Base-by-base conservation (phyloP, 2,113 vertebrate genomes). In the Recurvirostra avosetta region DNA sequence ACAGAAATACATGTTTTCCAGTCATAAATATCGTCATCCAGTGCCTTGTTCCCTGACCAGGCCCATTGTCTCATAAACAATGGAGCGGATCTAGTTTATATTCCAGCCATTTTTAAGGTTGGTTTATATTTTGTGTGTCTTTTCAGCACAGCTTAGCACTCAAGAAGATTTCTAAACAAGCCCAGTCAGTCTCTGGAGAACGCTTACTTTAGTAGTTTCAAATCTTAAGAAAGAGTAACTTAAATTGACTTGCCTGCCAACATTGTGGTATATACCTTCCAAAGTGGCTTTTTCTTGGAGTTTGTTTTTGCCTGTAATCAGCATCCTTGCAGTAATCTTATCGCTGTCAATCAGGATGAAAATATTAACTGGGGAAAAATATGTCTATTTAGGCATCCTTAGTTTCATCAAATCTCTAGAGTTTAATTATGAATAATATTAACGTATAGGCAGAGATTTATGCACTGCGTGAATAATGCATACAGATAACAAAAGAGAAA, bases 381-480 rank as follows among this genome's bases (percentile, higher is more conserved):
- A 55, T 1, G 1, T 75, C 91, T 91, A 61, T 78, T 92, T 83
- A 90, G 87, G 91, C 66, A 70, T 71, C 62, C 47, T 84, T 50
- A 65, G 85, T 65, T 95, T 90, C 83, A 62, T 73, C 73, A 94
- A 25, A 70, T 91, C 92, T 91, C 94, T 56, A 12, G 91, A 81
- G 86, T 61, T 94, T 94, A 86, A 88, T 95, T 97, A 90, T 79
- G 92, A 96, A 92, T 86, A 91, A 76, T 84, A 77, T 90, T 79
- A 94, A 94, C 0, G 10, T 58, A 89, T 72, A 68, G 92, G 43
- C 86, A 94, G 86, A 86, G 86, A 94, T 94, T 81, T 92, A 86
- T 34, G 27, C 62, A 15, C 66, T 47, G 38, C 70, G 81, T 94
- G 95, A 96, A 92, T 85, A 92, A 71, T 8, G 43, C 49, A 76